Base-by-base conservation (phyloP, 2,113 vertebrate species). In the Eurystomus gularis region DNA sequence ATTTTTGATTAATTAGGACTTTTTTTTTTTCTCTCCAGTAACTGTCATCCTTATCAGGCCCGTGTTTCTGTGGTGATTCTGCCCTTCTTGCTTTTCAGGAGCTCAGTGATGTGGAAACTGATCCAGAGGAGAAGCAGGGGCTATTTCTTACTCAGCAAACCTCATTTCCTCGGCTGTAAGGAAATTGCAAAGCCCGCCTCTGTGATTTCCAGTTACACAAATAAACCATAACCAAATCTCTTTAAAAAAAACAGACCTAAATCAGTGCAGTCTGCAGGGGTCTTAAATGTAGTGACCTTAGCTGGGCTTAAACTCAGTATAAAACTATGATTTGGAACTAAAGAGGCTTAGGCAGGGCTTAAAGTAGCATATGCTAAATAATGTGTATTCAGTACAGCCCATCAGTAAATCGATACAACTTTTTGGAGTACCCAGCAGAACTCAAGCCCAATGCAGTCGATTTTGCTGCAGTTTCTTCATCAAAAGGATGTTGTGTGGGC, bases 81-180 rank as follows among this genome's bases (percentile, higher is more conserved):
- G 95, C 54, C 33, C 31, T 64, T 42, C n/a, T 48, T 89, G 60
- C 86, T 89, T 86, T 90, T 86, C 92, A 90, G 88, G 75, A 85
- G 90, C 78, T 93, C 85, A 80, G 37, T 55, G 90, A 75, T 85
- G 90, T 79, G 85, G 92, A 88, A 96, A 86, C 29, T 21, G 79
- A 90, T 44, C n/a, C n/a, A 73, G 71, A 75, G 42, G 46, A 87
- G 70, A 44, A 87, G 40, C 78, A 46, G 55, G 71, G 75, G 92
- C 26, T 40, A 31, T 68, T 89, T 84, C 51, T 89, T 71, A 65
- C 0, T 75, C 60, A 66, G 72, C 55, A 92, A 71, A 51, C 18
- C 20, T 40, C 17, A 29, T 13, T 80, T 60, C 39, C 71, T 78
- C 58, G 35, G 42, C 51, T 61, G 52, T 44, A 46, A 78, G 82